These are phyloP conservation scores for Malaclemys terrapin DNA, from an alignment of 2,113 vertebrate genomes.

Conservation along the genomic window DNA sequence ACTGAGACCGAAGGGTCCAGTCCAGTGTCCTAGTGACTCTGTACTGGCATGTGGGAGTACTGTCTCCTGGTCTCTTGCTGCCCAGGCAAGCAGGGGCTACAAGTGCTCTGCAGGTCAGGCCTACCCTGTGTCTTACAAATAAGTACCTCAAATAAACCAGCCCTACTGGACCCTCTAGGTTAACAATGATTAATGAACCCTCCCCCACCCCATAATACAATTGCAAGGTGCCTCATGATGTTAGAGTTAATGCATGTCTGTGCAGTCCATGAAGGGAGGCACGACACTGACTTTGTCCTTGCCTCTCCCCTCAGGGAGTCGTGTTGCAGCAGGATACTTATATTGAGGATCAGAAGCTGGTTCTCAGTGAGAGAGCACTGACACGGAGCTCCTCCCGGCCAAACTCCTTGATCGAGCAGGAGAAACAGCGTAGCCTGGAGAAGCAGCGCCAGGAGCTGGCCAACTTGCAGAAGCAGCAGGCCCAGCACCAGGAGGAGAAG, in stretches of 20 bases:
- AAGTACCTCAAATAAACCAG: background rate
- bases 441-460: slow-evolving; percentile 95
- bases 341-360: slow-evolving; percentile 94
- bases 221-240: fast-evolving
- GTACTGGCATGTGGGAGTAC: fast-evolving
- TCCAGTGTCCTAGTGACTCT: background rate
- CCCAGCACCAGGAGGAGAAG: slow-evolving; percentile 89
- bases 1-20: fast-evolving
- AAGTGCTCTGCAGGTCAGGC: background rate
- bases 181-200: background rate
- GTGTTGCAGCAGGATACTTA: slow-evolving; percentile 96
- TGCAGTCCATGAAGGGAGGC: fast-evolving
- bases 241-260: background rate
- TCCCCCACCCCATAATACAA: background rate
- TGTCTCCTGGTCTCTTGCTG: background rate
- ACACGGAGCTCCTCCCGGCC: slow-evolving; percentile 83
- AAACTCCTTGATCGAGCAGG: slow-evolving; percentile 92
- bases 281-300: background rate
- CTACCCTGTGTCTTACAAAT: background rate
- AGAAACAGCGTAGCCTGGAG: slow-evolving; percentile 97
- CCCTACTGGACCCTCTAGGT: background rate
- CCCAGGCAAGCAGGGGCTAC: background rate
- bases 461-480: slow-evolving; percentile 91
- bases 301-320: slow-evolving; percentile 80
- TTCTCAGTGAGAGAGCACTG: slow-evolving; percentile 83